These are phyloP conservation scores for Antrozous pallidus DNA, from an alignment of 2,797 vertebrate species.

Conservation along the genomic window DNA sequence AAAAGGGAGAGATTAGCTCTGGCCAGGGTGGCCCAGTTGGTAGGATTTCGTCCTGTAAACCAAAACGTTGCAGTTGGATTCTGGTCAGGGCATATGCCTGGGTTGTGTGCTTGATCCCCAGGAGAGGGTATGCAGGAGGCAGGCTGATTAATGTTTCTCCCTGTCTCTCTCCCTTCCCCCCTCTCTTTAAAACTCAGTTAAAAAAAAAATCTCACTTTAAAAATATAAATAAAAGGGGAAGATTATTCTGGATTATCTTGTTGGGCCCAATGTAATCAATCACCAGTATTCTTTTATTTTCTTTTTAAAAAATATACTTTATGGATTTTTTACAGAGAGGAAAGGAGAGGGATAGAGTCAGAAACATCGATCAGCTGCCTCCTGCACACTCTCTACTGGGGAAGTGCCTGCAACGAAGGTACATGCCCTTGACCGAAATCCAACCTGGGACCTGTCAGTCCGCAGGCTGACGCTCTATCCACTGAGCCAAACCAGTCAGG, in stretches of 20 bases:
- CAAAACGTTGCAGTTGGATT: background rate
- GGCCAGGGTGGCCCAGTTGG: background rate
- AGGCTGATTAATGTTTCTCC: background rate
- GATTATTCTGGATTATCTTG: constrained; percentile 30
- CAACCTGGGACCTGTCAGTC: too few species aligned
- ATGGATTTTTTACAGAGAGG: too few species aligned
- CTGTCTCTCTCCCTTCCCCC: background rate
- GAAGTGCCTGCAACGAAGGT: too few species aligned
- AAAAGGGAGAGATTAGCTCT: background rate
- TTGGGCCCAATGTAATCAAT: background rate
- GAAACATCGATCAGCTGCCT: too few species aligned
- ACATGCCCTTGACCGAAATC: too few species aligned
- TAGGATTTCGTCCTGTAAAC: background rate
- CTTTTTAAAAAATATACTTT: too few species aligned
- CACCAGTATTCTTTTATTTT: too few species aligned
- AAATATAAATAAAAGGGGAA: background rate
- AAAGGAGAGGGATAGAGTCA: too few species aligned
- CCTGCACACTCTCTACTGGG: too few species aligned
- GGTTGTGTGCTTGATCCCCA: background rate
- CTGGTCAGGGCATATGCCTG: background rate
- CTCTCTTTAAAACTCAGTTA: background rate
- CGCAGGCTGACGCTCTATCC: too few species aligned
- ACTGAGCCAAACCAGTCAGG: too few species aligned
- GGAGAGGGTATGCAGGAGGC: background rate
- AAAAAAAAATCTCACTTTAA: background rate